Evolutionary conservation across 2,113 vertebrate genomes (phyloP).

Genomic region (Phalacrocorax pelagicus): DNA sequence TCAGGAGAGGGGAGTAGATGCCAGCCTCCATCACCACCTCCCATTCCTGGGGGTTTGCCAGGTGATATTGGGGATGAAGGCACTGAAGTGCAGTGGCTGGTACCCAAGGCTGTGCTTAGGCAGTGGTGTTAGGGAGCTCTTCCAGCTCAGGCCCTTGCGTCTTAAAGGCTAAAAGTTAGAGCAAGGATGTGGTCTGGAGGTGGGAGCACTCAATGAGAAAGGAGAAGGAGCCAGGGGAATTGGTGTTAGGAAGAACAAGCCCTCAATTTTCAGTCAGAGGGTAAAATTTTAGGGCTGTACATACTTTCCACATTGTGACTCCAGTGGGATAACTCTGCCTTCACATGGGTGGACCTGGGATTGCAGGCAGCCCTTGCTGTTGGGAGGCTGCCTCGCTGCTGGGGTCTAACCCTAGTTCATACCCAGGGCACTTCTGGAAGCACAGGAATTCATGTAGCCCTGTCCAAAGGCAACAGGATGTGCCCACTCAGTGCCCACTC

Average conservation of each 20-base stretch:
- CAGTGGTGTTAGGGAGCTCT: neutral
- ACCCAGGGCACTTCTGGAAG: neutral
- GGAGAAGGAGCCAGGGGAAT: neutral
- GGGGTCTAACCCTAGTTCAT: neutral
- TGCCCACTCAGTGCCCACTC: neutral
- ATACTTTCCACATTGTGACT: neutral
- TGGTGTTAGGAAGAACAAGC: neutral
- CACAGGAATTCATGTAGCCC: neutral
- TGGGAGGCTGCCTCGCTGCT: neutral
- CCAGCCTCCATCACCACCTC: neutral
- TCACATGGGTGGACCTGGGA: slow-evolving; percentile 42
- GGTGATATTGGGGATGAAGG: neutral
- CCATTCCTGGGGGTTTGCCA: neutral
- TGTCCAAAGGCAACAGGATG: neutral
- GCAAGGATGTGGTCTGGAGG: neutral
- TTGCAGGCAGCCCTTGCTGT: slow-evolving; percentile 4
- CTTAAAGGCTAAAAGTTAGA: neutral
- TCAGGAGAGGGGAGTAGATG: neutral
- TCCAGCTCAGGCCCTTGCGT: neutral
- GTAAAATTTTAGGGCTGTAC: neutral
- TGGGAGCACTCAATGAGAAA: neutral
- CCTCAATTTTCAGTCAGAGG: neutral
- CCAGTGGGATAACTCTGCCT: slow-evolving; percentile 28
- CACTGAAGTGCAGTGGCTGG: accelerated
- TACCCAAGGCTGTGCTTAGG: neutral